Conservation (phyloP, 2,888 invertebrate species). For the Zaprionus lineosus region DNA sequence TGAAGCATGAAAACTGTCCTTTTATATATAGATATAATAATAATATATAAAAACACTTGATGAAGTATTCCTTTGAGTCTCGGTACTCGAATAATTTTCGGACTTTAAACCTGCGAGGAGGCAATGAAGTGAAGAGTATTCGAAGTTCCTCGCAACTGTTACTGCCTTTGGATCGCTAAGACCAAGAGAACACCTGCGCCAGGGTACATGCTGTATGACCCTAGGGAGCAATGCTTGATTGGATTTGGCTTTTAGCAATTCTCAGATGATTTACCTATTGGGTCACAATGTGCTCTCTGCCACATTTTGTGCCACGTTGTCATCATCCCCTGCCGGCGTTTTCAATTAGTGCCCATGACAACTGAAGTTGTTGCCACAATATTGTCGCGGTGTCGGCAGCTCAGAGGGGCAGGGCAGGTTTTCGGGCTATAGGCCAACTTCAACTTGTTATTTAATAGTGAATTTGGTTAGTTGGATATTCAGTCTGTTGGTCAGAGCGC, state of each 20-base stretch:
- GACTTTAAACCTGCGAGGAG: too few species aligned
- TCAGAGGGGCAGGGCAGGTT: too few species aligned
- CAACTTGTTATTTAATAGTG: constrained; percentile 10
- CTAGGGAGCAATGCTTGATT: constrained; percentile 11
- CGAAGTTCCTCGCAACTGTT: too few species aligned
- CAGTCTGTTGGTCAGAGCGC: too few species aligned
- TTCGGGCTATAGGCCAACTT: too few species aligned
- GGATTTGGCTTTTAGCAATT: constrained; percentile 23
- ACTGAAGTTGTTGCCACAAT: constrained; percentile 45
- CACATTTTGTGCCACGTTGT: constrained; percentile 7
- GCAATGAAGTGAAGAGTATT: too few species aligned
- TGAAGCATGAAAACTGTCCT: too few species aligned
- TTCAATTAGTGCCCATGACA: constrained; percentile 74
- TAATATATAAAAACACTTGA: too few species aligned
- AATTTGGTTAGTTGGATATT: constrained; percentile 33
- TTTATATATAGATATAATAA: too few species aligned
- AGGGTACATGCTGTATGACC: constrained; percentile 34
- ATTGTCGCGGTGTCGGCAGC: constrained; percentile 13
- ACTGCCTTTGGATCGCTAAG: too few species aligned
- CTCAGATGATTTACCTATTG: constrained; percentile 32
- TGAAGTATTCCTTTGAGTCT: too few species aligned
- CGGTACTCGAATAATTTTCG: too few species aligned
- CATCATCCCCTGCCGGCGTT: constrained; percentile 48
- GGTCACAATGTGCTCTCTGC: not conserved
- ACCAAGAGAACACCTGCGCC: constrained; percentile 38